phyloP scores from a whole-genome alignment of 2,888 invertebrate genomes.

The Micropterix aruncella region DNA sequence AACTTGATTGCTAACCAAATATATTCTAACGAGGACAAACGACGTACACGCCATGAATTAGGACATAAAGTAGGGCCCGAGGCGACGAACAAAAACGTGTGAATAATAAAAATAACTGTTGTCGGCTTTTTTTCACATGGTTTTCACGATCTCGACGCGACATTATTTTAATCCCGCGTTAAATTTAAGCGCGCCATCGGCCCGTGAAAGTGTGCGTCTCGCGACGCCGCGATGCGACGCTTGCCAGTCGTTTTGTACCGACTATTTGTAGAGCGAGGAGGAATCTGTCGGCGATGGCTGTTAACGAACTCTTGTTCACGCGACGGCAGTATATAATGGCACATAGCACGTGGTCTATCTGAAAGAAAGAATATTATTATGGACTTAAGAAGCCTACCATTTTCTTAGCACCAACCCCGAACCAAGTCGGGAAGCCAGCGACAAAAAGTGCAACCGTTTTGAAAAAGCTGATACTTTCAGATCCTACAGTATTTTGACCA shows the following conservation, averaged over 20 bases:
- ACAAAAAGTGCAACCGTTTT: no score
- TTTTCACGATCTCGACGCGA: neutral
- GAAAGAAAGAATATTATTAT: no score
- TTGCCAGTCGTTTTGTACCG: neutral
- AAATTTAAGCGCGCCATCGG: neutral
- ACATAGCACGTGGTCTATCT: no score
- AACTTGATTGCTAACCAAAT: neutral
- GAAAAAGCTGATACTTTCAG: no score
- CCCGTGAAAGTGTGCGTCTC: neutral
- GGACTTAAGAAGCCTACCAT: no score
- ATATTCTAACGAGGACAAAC: neutral
- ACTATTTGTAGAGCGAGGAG: neutral
- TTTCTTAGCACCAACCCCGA: no score
- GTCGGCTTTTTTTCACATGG: neutral
- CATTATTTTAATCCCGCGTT: neutral
- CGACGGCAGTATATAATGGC: no score
- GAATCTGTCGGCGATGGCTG: neutral
- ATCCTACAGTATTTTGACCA: no score
- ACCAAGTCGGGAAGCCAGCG: no score
- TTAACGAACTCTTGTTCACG: neutral
- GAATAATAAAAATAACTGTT: neutral
- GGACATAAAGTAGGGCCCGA: neutral
- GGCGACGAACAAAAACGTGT: neutral
- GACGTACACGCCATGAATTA: neutral
- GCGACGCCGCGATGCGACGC: neutral